These are phyloP conservation scores for Ranitomeya variabilis DNA, from an alignment of 2,113 vertebrate species.

Conservation along the genomic window DNA sequence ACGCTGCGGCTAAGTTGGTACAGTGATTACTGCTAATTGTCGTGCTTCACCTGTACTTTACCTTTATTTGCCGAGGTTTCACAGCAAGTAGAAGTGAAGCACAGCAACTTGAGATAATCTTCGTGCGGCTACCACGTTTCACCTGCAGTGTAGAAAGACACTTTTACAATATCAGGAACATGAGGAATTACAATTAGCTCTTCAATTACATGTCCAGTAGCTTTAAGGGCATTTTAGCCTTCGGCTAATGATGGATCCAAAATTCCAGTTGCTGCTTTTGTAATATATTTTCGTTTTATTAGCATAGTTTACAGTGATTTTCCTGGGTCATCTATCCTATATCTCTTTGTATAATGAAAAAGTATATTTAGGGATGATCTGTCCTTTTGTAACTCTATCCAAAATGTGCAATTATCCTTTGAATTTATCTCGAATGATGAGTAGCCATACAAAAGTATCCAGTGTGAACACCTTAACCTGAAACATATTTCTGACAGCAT, in stretches of 20 bases:
- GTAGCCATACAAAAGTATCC: not conserved
- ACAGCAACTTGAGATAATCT: too few species aligned
- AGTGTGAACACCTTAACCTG: not conserved
- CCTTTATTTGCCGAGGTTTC: too few species aligned
- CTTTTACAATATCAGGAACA: too few species aligned
- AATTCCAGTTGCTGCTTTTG: not conserved
- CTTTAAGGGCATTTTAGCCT: not conserved
- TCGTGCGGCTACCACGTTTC: too few species aligned
- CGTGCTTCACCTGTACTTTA: too few species aligned
- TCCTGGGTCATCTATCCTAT: not conserved
- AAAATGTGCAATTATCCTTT: not conserved
- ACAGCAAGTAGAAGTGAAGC: too few species aligned
- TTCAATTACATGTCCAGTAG: not conserved
- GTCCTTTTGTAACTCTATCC: not conserved
- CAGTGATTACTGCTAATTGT: too few species aligned
- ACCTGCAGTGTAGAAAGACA: too few species aligned
- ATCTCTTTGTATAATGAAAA: not conserved
- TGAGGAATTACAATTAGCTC: not conserved
- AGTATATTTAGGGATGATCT: not conserved
- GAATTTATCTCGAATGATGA: not conserved
- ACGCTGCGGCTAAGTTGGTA: too few species aligned
- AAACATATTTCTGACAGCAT: not conserved
- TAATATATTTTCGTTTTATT: not conserved
- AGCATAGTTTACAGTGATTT: not conserved
- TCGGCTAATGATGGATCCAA: too few species aligned